Conservation (phyloP, 2,888 invertebrate genomes). For the Drosophila yooni region DNA sequence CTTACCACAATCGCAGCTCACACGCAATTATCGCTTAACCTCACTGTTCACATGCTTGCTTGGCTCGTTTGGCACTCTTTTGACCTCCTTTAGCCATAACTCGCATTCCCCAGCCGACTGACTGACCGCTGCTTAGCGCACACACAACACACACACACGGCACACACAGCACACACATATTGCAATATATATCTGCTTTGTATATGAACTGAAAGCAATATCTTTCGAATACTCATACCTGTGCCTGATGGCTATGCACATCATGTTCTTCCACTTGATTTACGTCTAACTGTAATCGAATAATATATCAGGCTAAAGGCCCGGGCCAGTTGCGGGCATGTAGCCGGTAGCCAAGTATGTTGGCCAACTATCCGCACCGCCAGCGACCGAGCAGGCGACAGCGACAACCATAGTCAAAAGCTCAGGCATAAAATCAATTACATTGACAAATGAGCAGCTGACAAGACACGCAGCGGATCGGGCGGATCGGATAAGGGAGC, state of each 20-base stretch:
- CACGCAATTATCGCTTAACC: constrained; percentile 35
- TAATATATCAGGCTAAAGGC: constrained; percentile 74
- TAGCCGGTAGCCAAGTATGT: constrained; percentile 25
- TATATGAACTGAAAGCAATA: constrained; percentile 48
- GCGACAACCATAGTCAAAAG: constrained; percentile 71
- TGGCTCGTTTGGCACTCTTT: constrained; percentile 29
- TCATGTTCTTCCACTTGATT: constrained; percentile 78
- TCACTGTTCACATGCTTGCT: constrained; percentile 25
- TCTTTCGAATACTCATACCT: constrained; percentile 32
- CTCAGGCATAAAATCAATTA: constrained; percentile 79
- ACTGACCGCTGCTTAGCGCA: constrained; percentile 2
- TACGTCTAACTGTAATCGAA: constrained; percentile 79
- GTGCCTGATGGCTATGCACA: constrained; percentile 65
- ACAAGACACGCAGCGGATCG: constrained; percentile 57
- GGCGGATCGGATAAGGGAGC: not conserved
- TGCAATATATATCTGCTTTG: constrained; percentile 20
- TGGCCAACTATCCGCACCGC: constrained; percentile 15
- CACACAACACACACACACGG: not conserved
- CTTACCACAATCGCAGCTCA: constrained; percentile 13
- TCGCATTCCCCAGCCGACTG: constrained; percentile 19
- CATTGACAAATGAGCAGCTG: constrained; percentile 80
- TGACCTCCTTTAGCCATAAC: constrained; percentile 45
- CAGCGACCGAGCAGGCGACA: constrained; percentile 19
- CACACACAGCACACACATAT: not conserved
- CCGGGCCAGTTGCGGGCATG: constrained; percentile 16